Evolutionary conservation across 2,113 vertebrate species (phyloP), one percentile per base, ranked within the genome.

Genomic region (Corythaixoides concolor): DNA sequence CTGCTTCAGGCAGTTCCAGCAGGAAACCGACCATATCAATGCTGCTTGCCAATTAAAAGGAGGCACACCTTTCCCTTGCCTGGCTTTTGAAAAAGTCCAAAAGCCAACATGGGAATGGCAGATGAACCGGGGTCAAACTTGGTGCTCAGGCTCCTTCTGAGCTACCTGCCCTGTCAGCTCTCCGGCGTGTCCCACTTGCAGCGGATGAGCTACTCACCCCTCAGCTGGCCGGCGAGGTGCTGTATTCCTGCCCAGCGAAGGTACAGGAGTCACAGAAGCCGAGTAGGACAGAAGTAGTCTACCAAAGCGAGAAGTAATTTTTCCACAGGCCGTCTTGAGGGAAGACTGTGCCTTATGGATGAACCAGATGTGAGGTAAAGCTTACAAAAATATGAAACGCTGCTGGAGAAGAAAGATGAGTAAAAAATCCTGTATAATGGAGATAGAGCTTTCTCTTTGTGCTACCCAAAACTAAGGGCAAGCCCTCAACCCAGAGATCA

Each of bases 231-330:
- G 26, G n/a, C 10, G 23, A 62, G 49, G 45, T 14, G 10, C 1
- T 0, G 1, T 1, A 14, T 4, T 22, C 55, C 64, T 55, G 59
- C 76, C 73, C 12, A 13, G 26, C 3, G 18, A 45, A 2, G 0
- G 24, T 4, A 28, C 0, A 13, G 39, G 15, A 45, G 7, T 5
- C 4, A 8, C 35, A 45, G 43, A 16, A 28, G 33, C 33, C 12
- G 73, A 88, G 33, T 3, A 62, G 43, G 68, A 80, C 37, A 83
- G 8, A 26, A 92, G 12, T 0, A 33, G 32, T 16, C 17, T 6
- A 45, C 41, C 43, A 52, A 84, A 78, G 33, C 50, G 43, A 89
- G 77, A 90, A 53, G 41, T 26, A 22, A 28, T 82, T 93, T 55
- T 78, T 76, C 47, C 76, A 87, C 50, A 37, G 68, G 32, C 4